phyloP scores from a whole-genome alignment of 2,888 invertebrate species.

The Acheta domesticus region DNA sequence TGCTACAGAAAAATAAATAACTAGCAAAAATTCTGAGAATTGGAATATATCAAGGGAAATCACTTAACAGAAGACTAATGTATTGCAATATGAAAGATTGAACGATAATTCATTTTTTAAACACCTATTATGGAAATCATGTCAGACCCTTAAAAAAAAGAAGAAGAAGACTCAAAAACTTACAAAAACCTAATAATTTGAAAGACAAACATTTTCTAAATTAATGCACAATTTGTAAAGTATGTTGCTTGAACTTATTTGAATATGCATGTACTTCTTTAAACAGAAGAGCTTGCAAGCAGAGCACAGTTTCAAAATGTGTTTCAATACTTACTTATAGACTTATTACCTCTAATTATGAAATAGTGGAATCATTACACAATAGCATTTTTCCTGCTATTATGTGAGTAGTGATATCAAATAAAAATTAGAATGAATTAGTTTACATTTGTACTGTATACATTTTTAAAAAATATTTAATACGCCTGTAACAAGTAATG shows the following conservation, averaged over 20 bases:
- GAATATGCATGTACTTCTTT: neutral
- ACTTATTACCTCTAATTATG: constrained; percentile 19
- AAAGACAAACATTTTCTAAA: neutral
- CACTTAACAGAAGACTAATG: no score
- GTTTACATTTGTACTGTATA: no score
- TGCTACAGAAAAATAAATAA: no score
- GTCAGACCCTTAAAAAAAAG: neutral
- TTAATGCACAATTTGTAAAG: neutral
- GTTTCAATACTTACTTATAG: constrained; percentile 11
- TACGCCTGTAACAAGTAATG: no score
- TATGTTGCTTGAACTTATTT: neutral
- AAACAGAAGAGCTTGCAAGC: neutral
- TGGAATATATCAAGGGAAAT: no score
- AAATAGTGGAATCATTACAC: neutral
- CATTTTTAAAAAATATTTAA: no score
- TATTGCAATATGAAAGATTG: neutral
- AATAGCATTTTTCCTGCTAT: neutral
- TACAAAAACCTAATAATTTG: neutral
- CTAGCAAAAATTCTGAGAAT: no score
- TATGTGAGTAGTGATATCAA: neutral
- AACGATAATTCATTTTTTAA: neutral
- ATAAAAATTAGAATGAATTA: no score
- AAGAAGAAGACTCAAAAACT: neutral
- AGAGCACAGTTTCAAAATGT: neutral
- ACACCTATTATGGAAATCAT: neutral